Evolutionary conservation across 1,140 invertebrate species (phyloP), one percentile per base, ranked within the genome.

Genomic region (Papilio aristodemus): DNA sequence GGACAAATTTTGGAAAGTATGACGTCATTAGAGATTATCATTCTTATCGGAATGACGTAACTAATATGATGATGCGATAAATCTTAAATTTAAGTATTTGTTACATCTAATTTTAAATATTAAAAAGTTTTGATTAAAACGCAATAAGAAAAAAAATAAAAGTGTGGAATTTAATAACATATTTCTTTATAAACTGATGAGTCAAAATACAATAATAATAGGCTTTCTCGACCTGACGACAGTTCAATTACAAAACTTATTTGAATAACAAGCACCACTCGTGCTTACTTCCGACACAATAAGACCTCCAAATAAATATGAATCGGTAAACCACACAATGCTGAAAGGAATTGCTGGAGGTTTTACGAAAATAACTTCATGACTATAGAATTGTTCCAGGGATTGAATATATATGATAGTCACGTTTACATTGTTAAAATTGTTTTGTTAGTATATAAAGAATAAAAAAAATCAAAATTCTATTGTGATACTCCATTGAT

Each of bases 191-290:
- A 39, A n/a, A 32, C 27, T 32, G 27, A 32, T 32, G 38, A 13
- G 38, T 39, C 4, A 39, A 39, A 39, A 39, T 39, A n/a, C 4
- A 39, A 4, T 1, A n/a, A 39, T 22, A 22, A 50, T 10, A 54
- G 4, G 22, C 10, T 54, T 0, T 25, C 22, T 25, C 46, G 9
- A 25, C 46, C 10, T 10, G 11, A 25, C 19, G 22, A 25, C 19
- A 54, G 46, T 54, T 54, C 46, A 54, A 54, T 54, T 54, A 54
- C 46, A 54, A 54, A 19, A 19, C 46, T 50, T 50, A 46, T 50
- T 50, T 54, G 17, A 54, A 54, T 54, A 54, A 54, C 19, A 22
- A 54, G 46, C 10, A 54, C 46, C 19, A 46, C 43, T 46, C 43
- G 8, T 46, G 43, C 22, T 22, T 10, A 54, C 46, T 54, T 54